A percentile compares a stretch with the other conserved stretches of the same genome.
These are phyloP conservation scores for Pogoniulus pusillus DNA, from an alignment of 2,797 vertebrate species.

Conservation along the genomic window DNA sequence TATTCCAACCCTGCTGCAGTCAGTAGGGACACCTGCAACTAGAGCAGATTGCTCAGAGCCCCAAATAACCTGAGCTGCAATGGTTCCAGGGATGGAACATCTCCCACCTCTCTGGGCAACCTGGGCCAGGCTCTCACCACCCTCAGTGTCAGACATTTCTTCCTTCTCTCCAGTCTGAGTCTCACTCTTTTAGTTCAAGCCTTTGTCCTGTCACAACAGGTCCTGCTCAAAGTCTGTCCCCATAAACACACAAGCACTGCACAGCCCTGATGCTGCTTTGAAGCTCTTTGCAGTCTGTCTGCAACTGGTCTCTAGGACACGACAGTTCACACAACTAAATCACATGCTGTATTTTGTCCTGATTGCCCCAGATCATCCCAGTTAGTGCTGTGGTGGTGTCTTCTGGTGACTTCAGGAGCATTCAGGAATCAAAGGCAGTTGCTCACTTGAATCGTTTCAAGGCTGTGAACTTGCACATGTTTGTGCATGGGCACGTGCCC, in stretches of 20 bases:
- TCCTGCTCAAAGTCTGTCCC: no score
- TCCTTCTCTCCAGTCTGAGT: no score
- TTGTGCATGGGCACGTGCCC: background rate
- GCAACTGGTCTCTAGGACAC: background rate
- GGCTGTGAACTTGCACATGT: accelerated
- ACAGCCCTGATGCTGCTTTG: background rate
- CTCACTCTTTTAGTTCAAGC: no score
- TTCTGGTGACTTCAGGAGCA: background rate
- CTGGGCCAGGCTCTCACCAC: no score
- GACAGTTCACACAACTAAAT: background rate
- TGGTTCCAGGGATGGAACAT: no score
- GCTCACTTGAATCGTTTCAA: background rate
- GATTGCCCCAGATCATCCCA: background rate
- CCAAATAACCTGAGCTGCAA: no score
- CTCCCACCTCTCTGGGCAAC: no score
- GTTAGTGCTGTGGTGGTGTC: background rate
- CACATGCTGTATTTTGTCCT: background rate
- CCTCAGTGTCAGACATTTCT: no score
- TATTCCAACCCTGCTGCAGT: no score
- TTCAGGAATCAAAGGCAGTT: background rate
- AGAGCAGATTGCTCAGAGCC: no score
- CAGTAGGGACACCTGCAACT: no score
- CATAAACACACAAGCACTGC: background rate
- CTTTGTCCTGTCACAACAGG: no score
- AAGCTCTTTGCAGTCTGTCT: background rate